A percentile compares a stretch with the other conserved stretches of the same genome.
These are phyloP conservation scores for Chromis chromis DNA, from an alignment of 2,797 vertebrate species.

Conservation along the genomic window DNA sequence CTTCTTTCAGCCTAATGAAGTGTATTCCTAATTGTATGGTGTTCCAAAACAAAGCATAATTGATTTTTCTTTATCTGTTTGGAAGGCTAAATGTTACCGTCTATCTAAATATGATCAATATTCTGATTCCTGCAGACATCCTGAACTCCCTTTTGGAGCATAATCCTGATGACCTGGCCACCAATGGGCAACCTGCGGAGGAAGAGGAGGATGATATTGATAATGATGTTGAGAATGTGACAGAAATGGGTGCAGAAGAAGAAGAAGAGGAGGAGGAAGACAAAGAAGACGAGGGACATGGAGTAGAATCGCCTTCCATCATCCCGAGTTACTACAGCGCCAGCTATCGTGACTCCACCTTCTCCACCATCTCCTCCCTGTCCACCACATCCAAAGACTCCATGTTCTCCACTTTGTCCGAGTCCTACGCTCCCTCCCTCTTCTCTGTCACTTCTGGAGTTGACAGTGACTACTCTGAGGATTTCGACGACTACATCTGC, in stretches of 20 bases:
- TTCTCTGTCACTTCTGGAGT: conserved; percentile 89
- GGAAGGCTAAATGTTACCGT: background rate
- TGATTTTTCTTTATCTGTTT: background rate
- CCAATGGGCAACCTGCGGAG: conserved; percentile 68
- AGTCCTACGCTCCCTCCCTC: conserved; percentile 86
- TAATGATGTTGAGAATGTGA: conserved; percentile 73
- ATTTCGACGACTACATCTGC: conserved; percentile 85
- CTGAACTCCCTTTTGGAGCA: conserved; percentile 90
- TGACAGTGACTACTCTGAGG: conserved; percentile 94
- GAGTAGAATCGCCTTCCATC: conserved; percentile 43
- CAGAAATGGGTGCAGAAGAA: conserved; percentile 70
- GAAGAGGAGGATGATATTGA: conserved; percentile 69
- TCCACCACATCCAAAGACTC: conserved; percentile 88
- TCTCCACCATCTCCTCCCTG: conserved; percentile 86
- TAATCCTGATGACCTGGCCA: conserved; percentile 79
- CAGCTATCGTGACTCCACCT: conserved; percentile 86
- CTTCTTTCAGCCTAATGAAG: background rate
- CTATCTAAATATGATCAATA: background rate
- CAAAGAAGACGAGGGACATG: conserved; percentile 49
- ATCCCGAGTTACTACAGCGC: conserved; percentile 63
- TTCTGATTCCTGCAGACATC: conserved; percentile 84
- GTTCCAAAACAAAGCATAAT: background rate
- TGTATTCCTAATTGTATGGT: background rate
- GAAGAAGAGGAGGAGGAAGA: conserved; percentile 74
- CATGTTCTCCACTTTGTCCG: conserved; percentile 87